Conservation (phyloP, 2,797 vertebrate species). For the Xiphophorus birchmanni region DNA sequence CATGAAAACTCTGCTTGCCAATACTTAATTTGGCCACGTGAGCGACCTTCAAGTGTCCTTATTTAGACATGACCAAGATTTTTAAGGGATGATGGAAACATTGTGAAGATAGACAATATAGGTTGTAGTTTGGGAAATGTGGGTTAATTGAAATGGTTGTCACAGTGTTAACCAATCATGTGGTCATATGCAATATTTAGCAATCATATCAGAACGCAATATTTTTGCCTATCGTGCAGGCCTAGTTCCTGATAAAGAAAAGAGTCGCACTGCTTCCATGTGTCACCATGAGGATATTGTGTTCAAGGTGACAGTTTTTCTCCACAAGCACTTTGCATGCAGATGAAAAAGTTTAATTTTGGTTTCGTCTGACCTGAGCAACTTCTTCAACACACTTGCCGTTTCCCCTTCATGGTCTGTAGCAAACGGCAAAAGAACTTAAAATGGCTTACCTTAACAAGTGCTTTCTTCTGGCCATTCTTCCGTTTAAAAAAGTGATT, state of each 20-base stretch:
- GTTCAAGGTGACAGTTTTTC: not conserved
- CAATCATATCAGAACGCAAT: not conserved
- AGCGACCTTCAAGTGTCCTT: not conserved
- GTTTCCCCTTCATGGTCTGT: not conserved
- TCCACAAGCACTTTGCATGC: not conserved
- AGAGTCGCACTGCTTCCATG: not conserved
- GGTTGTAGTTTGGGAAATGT: not conserved
- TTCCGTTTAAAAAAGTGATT: not conserved
- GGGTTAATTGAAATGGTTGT: not conserved
- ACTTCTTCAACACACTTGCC: not conserved
- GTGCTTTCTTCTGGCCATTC: not conserved
- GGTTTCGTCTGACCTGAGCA: not conserved
- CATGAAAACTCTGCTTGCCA: not conserved
- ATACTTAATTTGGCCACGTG: not conserved
- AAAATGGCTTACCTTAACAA: not conserved
- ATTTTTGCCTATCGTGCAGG: not conserved
- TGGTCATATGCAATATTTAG: not conserved
- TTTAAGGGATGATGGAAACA: not conserved
- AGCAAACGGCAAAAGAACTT: not conserved
- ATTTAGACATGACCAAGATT: not conserved
- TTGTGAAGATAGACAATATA: not conserved
- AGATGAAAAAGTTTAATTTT: not conserved
- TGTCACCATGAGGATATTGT: not conserved
- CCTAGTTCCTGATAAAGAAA: not conserved
- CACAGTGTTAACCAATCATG: not conserved